Evolutionary conservation across 2,888 invertebrate species (phyloP).

Genomic region (Calephelis perditalis): DNA sequence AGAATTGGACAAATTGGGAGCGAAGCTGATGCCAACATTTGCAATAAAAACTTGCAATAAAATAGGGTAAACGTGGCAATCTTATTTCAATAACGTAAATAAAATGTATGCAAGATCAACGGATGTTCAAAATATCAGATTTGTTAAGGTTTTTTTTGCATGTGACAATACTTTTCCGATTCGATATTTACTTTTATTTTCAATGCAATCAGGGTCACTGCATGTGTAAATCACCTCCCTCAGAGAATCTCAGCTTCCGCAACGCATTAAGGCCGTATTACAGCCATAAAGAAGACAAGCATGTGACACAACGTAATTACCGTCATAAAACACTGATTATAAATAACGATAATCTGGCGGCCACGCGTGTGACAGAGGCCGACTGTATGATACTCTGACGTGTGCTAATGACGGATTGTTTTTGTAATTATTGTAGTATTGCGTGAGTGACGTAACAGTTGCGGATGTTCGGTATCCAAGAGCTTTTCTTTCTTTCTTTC

Average conservation of each 20-base stretch:
- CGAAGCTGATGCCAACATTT: too few relatives aligned
- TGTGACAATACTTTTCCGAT: neutral
- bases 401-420: neutral
- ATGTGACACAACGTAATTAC: constrained; percentile 19
- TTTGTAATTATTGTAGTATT: constrained; percentile 1
- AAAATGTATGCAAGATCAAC: neutral
- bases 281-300: constrained; percentile 13
- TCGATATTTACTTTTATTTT: too few relatives aligned
- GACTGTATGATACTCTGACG: neutral
- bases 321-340: constrained; percentile 19
- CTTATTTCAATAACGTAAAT: too few relatives aligned
- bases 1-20: too few relatives aligned
- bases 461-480: too few relatives aligned
- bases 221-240: neutral
- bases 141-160: neutral
- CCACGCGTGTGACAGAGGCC: constrained; percentile 5
- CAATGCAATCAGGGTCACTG: neutral
- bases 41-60: too few relatives aligned
- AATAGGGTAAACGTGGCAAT: too few relatives aligned
- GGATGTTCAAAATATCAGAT: neutral
- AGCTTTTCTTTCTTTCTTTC: too few relatives aligned
- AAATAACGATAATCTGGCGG: constrained; percentile 10
- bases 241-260: neutral
- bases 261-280: constrained; percentile 4
- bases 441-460: too few relatives aligned